Evolutionary conservation across 2,888 invertebrate species (phyloP), one percentile per base, ranked within the genome.

Genomic region (Tenthredo amoena): DNA sequence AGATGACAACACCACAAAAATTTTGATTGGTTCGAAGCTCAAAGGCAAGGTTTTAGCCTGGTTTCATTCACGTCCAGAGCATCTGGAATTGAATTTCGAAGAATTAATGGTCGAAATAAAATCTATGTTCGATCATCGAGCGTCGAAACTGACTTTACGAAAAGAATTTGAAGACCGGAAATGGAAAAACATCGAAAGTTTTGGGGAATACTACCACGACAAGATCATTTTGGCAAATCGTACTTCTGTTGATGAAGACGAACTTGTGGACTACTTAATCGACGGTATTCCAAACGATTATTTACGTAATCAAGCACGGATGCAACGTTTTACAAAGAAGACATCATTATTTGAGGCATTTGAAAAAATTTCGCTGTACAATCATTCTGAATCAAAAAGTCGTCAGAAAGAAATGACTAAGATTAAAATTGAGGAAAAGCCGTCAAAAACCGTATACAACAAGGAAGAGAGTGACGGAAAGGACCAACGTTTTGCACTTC

Each of bases 301-400:
- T 62, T 62, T 26, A 26, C 62, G 62, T 62, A 26, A 62, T 3
- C 62, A 62, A 62, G 62, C 62, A 26, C 62, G 62, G 1, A 62
- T 62, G 62, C 62, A 62, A 62, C 3, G 62, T 26, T 62, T 62
- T 62, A 26, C 26, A 10, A 62, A 26, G 21, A 62, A 62, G 62
- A 62, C 10, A 12, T 62, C 62, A 9, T 5, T 62, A 62, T 62
- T 62, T 26, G 58, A 62, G 21, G 58, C 58, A 7, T 62, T 62
- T 62, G 62, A 62, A 62, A 62, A 62, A 62, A 62, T 62, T 62
- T 62, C 62, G 62, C 62, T 62, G 21, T n/a, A 21, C 62, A 62
- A 62, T 62, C 26, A 26, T 62, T 7, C 62, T 9, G 62, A 62
- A 21, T 62, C 10, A 0, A 62, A 62, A 62, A 62, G 62, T 62